Percentiles rank a stretch among this genome's conserved stretches.
Conservation (phyloP, 2,797 vertebrate genomes). For the Oceanodroma leucorhoa region DNA sequence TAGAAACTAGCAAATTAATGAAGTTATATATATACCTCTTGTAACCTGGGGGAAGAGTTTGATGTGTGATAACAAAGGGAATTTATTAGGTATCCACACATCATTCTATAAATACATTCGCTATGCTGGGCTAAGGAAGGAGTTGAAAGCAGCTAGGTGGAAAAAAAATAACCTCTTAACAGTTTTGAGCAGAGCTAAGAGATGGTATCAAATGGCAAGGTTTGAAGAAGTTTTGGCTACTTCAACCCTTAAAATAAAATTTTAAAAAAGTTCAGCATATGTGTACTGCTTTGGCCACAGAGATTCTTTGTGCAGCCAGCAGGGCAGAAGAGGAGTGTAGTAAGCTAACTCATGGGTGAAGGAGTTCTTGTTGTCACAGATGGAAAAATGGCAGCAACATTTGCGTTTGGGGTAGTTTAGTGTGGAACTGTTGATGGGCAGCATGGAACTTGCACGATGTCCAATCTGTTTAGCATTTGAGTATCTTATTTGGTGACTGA, state of each 20-base stretch:
- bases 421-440: background rate
- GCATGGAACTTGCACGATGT: background rate
- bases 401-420: background rate
- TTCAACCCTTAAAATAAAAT: background rate
- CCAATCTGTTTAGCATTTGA: background rate
- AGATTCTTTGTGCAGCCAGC: background rate
- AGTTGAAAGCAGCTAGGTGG: background rate
- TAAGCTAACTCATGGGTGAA: background rate
- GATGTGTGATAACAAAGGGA: background rate
- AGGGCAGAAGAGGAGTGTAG: background rate
- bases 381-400: background rate
- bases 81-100: background rate
- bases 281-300: background rate
- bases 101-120: background rate
- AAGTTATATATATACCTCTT: background rate
- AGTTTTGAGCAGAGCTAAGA: background rate
- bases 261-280: background rate
- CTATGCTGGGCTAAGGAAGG: background rate
- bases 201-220: background rate
- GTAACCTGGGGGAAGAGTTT: background rate
- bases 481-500: background rate
- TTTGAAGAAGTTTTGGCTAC: background rate
- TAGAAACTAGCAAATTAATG: background rate
- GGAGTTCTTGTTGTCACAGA: background rate
- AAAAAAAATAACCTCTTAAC: background rate